These are phyloP conservation scores for Nylanderia fulva DNA, from an alignment of 1,140 invertebrate species.

Conservation along the genomic window DNA sequence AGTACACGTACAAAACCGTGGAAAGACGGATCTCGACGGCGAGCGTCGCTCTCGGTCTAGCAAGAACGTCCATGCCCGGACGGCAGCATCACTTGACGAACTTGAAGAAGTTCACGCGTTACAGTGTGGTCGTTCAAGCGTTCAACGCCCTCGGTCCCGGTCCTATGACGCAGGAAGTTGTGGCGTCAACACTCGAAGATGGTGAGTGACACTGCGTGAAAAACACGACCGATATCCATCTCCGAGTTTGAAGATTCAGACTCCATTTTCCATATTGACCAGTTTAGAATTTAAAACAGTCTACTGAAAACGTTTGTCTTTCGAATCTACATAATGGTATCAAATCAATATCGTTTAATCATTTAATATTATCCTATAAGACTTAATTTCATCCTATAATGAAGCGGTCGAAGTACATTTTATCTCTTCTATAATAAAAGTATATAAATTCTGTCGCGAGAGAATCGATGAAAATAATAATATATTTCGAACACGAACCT, in stretches of 20 bases:
- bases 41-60: conserved; percentile 82
- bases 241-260: background rate
- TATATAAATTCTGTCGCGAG: background rate
- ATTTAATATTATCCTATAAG: no score
- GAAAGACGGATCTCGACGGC: conserved; percentile 84
- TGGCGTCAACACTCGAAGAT: conserved; percentile 94
- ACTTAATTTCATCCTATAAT: background rate
- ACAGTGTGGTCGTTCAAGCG: conserved; percentile 95
- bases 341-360: no score
- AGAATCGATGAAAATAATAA: background rate
- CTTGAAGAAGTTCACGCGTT: conserved; percentile 94
- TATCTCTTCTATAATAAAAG: background rate
- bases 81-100: conserved; percentile 82
- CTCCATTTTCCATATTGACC: background rate
- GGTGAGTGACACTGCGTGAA: conserved; percentile 88
- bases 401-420: no score
- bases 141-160: conserved; percentile 96
- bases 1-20: conserved; percentile 83
- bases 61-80: conserved; percentile 83
- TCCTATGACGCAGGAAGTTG: conserved; percentile 93
- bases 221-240: background rate
- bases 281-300: no score
- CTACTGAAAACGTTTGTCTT: no score
- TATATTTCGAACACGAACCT: background rate
- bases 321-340: no score